Conservation (phyloP, 1,140 invertebrate genomes). For the Sesamia nonagrioides region DNA sequence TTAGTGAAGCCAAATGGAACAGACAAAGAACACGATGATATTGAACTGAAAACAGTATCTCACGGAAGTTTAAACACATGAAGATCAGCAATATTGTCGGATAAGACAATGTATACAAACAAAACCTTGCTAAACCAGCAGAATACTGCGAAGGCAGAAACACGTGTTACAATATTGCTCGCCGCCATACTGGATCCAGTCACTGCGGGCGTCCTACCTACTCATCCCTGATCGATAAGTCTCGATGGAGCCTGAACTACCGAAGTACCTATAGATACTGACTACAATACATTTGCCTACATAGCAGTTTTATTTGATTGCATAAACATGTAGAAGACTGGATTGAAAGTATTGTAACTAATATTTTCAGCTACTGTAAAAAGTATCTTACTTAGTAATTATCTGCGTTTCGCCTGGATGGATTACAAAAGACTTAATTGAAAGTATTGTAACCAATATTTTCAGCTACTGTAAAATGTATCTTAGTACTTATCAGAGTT, state of each 20-base stretch:
- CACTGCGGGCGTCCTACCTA: conserved; percentile 21
- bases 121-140: not conserved
- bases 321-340: not conserved
- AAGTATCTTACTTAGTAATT: too few relatives aligned
- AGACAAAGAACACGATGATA: not conserved
- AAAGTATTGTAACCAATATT: not conserved
- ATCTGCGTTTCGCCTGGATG: too few relatives aligned
- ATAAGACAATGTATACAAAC: not conserved
- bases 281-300: not conserved
- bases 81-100: not conserved
- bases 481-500: too few relatives aligned
- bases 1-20: not conserved
- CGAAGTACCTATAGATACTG: conserved; percentile 2
- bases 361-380: not conserved
- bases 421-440: not conserved
- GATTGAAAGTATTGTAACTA: not conserved
- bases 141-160: not conserved
- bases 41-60: not conserved
- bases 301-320: not conserved
- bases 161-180: conserved; percentile 31
- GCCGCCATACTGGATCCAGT: conserved; percentile 22
- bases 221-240: conserved; percentile 68
- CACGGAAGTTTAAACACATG: not conserved
- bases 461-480: too few relatives aligned
- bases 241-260: conserved; percentile 63